phyloP scores from a whole-genome alignment of 1,140 invertebrate species.

The Pseudomyrmex dendroicus region DNA sequence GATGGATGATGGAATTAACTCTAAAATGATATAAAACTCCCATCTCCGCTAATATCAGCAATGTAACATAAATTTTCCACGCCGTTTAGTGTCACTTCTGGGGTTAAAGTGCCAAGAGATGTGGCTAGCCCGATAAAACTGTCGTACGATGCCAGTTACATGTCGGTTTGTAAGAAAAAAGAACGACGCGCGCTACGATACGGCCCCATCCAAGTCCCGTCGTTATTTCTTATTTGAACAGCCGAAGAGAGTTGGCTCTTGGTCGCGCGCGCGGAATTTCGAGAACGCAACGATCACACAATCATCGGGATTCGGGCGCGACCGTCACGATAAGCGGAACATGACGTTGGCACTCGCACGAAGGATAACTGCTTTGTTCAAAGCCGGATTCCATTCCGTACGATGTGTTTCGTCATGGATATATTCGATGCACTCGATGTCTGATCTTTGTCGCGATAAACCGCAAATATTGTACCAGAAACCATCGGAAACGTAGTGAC shows the following conservation, averaged over 20 bases:
- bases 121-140: not conserved
- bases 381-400: slow-evolving; percentile 18
- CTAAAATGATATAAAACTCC: not conserved
- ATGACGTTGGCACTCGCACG: slow-evolving; percentile 52
- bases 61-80: not conserved
- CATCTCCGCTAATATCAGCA: not conserved
- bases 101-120: not conserved
- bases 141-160: not conserved
- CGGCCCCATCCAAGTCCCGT: not conserved
- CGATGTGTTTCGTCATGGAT: slow-evolving; percentile 1
- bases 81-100: not conserved
- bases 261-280: not conserved
- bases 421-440: slow-evolving; percentile 4
- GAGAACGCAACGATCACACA: slow-evolving; percentile 23
- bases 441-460: slow-evolving; percentile 15
- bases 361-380: slow-evolving; percentile 49
- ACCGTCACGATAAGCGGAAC: slow-evolving; percentile 38
- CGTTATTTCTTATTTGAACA: slow-evolving; percentile 39
- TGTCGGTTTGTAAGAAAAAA: not conserved
- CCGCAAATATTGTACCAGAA: slow-evolving; percentile 17
- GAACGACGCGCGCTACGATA: not conserved
- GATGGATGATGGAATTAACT: no score
- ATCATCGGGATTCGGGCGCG: slow-evolving; percentile 36
- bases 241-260: not conserved
- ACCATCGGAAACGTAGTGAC: not conserved